Conservation (phyloP, 2,888 invertebrate species). For the Nomada hirtipes region DNA sequence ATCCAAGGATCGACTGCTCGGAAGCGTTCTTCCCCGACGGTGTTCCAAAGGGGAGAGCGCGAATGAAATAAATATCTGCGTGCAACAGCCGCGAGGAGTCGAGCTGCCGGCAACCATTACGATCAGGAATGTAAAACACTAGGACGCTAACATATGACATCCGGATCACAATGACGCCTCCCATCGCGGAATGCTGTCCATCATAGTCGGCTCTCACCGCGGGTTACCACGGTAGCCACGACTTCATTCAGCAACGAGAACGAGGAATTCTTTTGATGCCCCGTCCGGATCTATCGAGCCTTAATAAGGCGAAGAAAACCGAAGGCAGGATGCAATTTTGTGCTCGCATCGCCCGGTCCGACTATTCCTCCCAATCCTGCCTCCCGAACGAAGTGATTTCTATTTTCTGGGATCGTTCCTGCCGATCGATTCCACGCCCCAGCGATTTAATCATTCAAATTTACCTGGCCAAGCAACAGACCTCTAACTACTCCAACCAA, state of each 20-base stretch:
- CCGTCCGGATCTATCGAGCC: slow-evolving; percentile 56
- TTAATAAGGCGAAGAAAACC: slow-evolving; percentile 62
- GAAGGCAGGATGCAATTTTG: slow-evolving; percentile 63
- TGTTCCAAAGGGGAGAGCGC: neutral
- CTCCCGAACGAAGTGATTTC: slow-evolving; percentile 65
- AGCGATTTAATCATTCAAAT: too few relatives aligned
- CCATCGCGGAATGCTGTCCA: slow-evolving; percentile 70
- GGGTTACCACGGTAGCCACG: slow-evolving; percentile 71
- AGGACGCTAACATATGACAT: slow-evolving; percentile 70
- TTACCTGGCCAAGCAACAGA: too few relatives aligned
- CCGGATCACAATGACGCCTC: slow-evolving; percentile 72
- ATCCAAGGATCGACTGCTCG: too few relatives aligned
- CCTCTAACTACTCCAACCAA: too few relatives aligned
- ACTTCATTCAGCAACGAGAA: slow-evolving; percentile 72
- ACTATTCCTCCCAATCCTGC: neutral
- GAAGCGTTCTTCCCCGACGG: too few relatives aligned
- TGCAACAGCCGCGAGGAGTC: neutral
- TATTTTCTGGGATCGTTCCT: slow-evolving; percentile 62
- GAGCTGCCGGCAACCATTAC: slow-evolving; percentile 56
- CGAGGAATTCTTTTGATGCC: slow-evolving; percentile 71
- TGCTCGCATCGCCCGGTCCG: slow-evolving; percentile 61
- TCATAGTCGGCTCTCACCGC: slow-evolving; percentile 66
- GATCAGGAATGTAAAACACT: slow-evolving; percentile 62
- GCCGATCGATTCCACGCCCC: too few relatives aligned
- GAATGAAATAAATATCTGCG: neutral